phyloP scores from a whole-genome alignment of 2,888 invertebrate genomes.

The Lutraria lutraria region DNA sequence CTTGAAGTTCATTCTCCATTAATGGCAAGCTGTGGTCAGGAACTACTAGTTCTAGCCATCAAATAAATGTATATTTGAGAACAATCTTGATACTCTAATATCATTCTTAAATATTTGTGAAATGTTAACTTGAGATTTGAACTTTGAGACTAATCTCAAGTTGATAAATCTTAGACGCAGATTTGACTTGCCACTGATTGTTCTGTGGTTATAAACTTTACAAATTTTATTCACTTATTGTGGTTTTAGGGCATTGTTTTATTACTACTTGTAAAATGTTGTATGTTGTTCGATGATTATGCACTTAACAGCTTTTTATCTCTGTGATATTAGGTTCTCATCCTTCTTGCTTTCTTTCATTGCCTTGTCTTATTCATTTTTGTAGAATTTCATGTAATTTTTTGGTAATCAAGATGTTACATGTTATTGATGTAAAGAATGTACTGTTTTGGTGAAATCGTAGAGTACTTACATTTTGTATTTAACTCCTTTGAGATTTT shows the following conservation, averaged over 20 bases:
- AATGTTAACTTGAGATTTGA: too few species aligned
- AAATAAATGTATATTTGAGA: too few species aligned
- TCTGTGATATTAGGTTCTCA: slow-evolving; percentile 15
- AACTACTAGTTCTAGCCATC: too few species aligned
- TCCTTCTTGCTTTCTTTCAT: background rate
- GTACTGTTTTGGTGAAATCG: too few species aligned
- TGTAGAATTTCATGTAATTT: background rate
- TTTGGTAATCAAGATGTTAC: too few species aligned
- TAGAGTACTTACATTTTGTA: too few species aligned
- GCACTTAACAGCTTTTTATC: slow-evolving; percentile 9
- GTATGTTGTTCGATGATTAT: slow-evolving; percentile 8
- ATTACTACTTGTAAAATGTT: background rate
- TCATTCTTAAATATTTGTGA: too few species aligned
- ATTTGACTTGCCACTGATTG: background rate
- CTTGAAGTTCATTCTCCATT: background rate
- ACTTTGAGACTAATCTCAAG: background rate
- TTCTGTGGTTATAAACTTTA: background rate
- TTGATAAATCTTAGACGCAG: background rate
- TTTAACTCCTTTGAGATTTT: too few species aligned
- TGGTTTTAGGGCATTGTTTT: slow-evolving; percentile 13
- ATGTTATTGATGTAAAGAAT: too few species aligned
- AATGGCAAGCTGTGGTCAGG: too few species aligned
- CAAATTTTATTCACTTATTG: background rate
- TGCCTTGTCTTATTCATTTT: too few species aligned
- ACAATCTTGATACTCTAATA: too few species aligned